A percentile compares a stretch with the other conserved stretches of the same genome.
phyloP scores from a whole-genome alignment of 2,888 invertebrate species.

The Sepiola atlantica region DNA sequence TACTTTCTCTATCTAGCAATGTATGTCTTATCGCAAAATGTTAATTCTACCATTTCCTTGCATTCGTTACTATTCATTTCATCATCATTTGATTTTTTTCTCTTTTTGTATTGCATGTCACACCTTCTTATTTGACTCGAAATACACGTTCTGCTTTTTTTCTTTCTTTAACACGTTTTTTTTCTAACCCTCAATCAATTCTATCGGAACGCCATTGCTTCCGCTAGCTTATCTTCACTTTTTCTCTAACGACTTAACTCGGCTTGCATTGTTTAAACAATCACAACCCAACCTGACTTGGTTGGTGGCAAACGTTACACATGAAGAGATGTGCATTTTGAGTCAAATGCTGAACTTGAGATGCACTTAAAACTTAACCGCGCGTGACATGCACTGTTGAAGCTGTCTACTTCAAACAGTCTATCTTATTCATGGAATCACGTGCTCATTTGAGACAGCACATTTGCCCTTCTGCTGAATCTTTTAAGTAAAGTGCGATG shows the following conservation, averaged over 20 bases:
- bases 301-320: not conserved
- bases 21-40: not conserved
- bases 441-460: not conserved
- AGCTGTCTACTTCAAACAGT: not conserved
- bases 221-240: not conserved
- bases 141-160: not conserved
- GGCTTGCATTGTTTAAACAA: not conserved
- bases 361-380: not conserved
- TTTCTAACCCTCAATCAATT: too few species aligned
- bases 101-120: not conserved
- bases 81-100: not conserved
- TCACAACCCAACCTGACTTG: not conserved
- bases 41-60: not conserved
- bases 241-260: not conserved
- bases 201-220: too few species aligned
- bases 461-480: not conserved
- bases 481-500: not conserved
- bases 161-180: not conserved
- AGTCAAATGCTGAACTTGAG: not conserved
- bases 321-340: conserved; percentile 2
- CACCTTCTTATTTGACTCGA: too few species aligned
- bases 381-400: not conserved
- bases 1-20: not conserved
- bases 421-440: not conserved
- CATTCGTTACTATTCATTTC: too few species aligned